Evolutionary conservation across 2,888 invertebrate species (phyloP), one percentile per base, ranked within the genome.

Genomic region (Drosophila parthenogenetica): DNA sequence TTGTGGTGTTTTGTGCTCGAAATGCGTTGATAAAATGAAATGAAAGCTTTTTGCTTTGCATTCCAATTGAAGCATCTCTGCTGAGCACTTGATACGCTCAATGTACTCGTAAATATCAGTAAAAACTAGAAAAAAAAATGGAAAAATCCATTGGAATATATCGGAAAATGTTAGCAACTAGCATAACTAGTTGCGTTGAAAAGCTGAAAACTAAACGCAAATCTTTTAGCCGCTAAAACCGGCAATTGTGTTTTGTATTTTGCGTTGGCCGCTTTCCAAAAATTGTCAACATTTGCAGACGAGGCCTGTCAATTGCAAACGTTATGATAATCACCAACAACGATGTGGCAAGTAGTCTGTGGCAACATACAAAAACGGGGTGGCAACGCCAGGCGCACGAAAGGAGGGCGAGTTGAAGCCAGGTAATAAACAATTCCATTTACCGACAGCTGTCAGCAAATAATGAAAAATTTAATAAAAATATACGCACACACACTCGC

Each of bases 361-460:
- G 35, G 50, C 35, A 39, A 37, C 3, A 32, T 10, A 8, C 35
- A 35, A 29, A 29, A 29, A 29, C 35, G 2, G 3, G 35, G 45
- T 19, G 50, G 43, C 42, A 42, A 51, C 45, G 50, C 40, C 40
- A 48, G 45, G 35, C 32, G 29, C 19, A 7, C 3, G 40, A 48
- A 14, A n/a, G 51, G 11, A 39, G n/a, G n/a, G 51, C 35, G 22
- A 57, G 65, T 46, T 54, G 48, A 35, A 55, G 86, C 50, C 86
- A 88, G 89, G 89, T 84, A 84, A 84, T 84, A 88, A 84, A 84
- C 84, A 84, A 84, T 84, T 89, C 90, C 84, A 85, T 85, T 85
- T 89, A 85, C 89, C 84, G 90, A 88, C 90, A 89, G 87, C 89
- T 85, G 84, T 85, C 84, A 86, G 81, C 84, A 87, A 89, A 85